Conservation (phyloP, 2,888 invertebrate species). For the Autographa gamma region DNA sequence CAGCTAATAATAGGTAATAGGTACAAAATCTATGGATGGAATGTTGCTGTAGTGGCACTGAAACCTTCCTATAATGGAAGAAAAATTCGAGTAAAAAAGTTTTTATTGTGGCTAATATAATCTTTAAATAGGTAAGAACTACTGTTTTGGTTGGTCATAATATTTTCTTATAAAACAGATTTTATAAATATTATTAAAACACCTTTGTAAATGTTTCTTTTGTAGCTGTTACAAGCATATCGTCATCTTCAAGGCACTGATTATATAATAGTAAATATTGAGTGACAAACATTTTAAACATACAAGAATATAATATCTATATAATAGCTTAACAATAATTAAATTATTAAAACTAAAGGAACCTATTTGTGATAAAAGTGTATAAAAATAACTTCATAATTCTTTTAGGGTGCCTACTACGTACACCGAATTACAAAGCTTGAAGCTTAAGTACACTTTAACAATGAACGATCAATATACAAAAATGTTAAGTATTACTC, state of each 20-base stretch:
- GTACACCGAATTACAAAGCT: slow-evolving; percentile 32
- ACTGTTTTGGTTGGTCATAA: too few relatives aligned
- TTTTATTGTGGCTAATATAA: not conserved
- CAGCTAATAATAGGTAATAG: not conserved
- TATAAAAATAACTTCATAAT: slow-evolving; percentile 30
- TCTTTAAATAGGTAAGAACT: not conserved
- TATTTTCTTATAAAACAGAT: not conserved
- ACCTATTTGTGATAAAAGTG: slow-evolving; percentile 42
- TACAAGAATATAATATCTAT: not conserved
- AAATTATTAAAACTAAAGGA: not conserved
- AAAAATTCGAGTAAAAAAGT: not conserved
- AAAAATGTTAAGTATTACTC: not conserved
- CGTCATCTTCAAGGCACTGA: not conserved
- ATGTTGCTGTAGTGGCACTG: not conserved
- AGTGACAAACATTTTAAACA: not conserved
- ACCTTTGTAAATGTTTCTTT: not conserved
- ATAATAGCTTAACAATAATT: slow-evolving; percentile 23
- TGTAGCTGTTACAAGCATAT: not conserved
- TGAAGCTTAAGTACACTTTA: slow-evolving; percentile 17
- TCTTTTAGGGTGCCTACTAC: slow-evolving; percentile 5
- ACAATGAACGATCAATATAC: slow-evolving; percentile 9
- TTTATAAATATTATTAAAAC: not conserved
- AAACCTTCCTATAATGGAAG: not conserved
- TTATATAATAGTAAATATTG: not conserved
- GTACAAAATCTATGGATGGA: slow-evolving; percentile 7